These are phyloP conservation scores for Agapornis canus DNA, from an alignment of 2,797 vertebrate genomes.

Conservation along the genomic window DNA sequence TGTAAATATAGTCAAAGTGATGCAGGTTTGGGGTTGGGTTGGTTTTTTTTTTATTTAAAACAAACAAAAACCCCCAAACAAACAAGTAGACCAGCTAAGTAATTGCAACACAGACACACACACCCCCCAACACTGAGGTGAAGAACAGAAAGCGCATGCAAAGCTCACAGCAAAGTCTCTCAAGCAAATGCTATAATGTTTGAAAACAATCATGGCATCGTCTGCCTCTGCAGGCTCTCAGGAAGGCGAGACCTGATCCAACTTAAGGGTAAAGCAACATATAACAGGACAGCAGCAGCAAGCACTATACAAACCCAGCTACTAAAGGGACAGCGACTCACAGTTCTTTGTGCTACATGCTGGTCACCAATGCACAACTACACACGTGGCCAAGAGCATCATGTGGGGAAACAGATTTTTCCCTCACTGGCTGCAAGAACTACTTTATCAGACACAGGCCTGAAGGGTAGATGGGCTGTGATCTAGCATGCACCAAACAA, in stretches of 20 bases:
- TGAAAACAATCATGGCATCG: rapidly evolving
- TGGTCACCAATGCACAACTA: background rate
- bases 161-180: background rate
- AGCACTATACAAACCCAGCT: background rate
- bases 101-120: background rate
- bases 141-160: background rate
- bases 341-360: background rate
- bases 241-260: background rate
- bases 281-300: background rate
- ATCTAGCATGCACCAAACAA: background rate
- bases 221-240: background rate
- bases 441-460: background rate
- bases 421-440: background rate
- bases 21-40: background rate
- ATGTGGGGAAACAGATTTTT: background rate
- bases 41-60: background rate
- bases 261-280: background rate
- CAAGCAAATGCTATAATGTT: background rate
- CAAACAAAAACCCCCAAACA: background rate
- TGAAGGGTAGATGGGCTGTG: background rate
- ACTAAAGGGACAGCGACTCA: background rate
- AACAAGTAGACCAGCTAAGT: background rate
- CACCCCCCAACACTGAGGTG: background rate
- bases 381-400: background rate
- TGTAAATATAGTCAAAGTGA: background rate